Conservation (phyloP, 1,140 invertebrate genomes). For the Spodoptera litura region DNA sequence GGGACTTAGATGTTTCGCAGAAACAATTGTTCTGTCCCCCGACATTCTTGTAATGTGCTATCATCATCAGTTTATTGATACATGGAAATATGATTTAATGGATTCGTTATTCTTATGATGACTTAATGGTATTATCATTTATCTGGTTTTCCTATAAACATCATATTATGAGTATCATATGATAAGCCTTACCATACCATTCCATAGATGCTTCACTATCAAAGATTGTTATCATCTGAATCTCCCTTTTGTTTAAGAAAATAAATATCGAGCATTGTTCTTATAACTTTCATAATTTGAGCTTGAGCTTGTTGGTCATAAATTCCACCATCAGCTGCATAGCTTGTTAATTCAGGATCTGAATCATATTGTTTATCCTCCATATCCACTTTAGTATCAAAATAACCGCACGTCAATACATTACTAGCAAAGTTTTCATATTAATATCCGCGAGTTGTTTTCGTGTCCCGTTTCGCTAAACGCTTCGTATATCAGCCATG, state of each 20-base stretch:
- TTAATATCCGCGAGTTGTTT: slow-evolving; percentile 25
- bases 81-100: background rate
- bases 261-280: no score
- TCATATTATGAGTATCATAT: background rate
- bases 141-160: background rate
- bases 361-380: slow-evolving; percentile 11
- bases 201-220: no score
- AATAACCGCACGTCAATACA: slow-evolving; percentile 13
- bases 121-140: background rate
- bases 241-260: no score
- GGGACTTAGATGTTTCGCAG: slow-evolving; percentile 18
- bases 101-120: background rate
- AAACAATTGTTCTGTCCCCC: slow-evolving; percentile 25
- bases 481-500: slow-evolving; percentile 11
- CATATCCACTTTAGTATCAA: background rate
- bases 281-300: no score
- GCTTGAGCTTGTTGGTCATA: no score
- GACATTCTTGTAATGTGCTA: slow-evolving; percentile 26
- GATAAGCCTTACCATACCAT: no score
- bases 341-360: background rate
- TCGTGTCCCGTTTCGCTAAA: slow-evolving; percentile 30
- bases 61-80: slow-evolving; percentile 5
- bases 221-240: no score
- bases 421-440: background rate
- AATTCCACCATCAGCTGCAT: background rate